Base-by-base conservation (phyloP, 1,140 invertebrate species). In the Philotrypesis tridentata region DNA sequence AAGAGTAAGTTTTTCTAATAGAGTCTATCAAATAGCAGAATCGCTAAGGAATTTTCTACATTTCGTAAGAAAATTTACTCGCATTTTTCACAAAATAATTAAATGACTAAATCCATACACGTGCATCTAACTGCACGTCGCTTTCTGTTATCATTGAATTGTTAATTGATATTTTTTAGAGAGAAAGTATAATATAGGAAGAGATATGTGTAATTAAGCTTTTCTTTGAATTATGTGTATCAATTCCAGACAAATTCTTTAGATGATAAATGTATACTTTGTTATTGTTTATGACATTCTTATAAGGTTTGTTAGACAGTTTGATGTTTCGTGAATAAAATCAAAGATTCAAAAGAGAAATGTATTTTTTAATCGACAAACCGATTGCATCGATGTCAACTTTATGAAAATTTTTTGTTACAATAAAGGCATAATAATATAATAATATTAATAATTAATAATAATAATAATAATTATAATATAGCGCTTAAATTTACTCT, bases 271-370 rank as follows among this genome's bases (percentile, higher is more conserved):
- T 31, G 29, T 70, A 48, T 78, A 29, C 43, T 72, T 79, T 67
- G 29, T 75, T 80, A 48, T 68, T 40, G n/a, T 80, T 75, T 80
- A 25, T 71, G 27, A 80, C 17, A 75, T 31, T 48, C 33, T 73
- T 75, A 31, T 74, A 67, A 74, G 29, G 40, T 74, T 67, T 73
- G 33, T 80, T 68, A 80, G 33, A 37, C 60, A 80, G 25, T 43
- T 75, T 40, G 60, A 75, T 80, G 37, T 80, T 67, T 68, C 23
- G 60, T 75, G 72, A 80, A 80, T 80, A 80, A 80, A 80, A 74
- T 17, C 17, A 80, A 74, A 23, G 43, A 29, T 73, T 74, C 9
- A 40, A 74, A 74, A 43, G 60, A 27, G 31, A 67, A 67, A 74
- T 74, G 61, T 80, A 67, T 67, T 80, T 80, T 63, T 60, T 37